Evolutionary conservation across 2,888 invertebrate species (phyloP).

Genomic region (Chloroclysta siterata): DNA sequence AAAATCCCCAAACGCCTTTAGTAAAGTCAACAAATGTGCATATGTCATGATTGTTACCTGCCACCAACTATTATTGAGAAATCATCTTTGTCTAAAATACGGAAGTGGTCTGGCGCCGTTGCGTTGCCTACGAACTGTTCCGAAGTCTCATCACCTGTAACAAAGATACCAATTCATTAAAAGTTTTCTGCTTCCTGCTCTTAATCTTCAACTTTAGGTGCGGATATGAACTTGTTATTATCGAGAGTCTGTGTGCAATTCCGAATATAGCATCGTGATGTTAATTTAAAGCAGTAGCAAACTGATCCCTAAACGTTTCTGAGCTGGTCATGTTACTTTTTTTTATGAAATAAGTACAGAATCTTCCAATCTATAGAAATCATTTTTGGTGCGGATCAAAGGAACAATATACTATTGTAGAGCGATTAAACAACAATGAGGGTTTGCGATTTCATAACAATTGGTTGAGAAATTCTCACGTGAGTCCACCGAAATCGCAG

Average conservation of each 20-base stretch:
- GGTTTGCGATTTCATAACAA: conserved; percentile 73
- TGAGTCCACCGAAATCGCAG: conserved; percentile 50
- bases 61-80: conserved; percentile 95
- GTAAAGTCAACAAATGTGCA: background rate
- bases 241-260: background rate
- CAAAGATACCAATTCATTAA: conserved; percentile 64
- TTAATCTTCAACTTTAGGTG: conserved; percentile 37
- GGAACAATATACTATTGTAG: conserved; percentile 71
- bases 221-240: conserved; percentile 36
- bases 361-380: conserved; percentile 34
- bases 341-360: conserved; percentile 11
- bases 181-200: conserved; percentile 47
- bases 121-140: conserved; percentile 92
- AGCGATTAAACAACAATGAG: conserved; percentile 72
- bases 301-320: background rate
- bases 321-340: background rate
- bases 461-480: conserved; percentile 73
- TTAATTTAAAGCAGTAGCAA: background rate
- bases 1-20: background rate
- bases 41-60: conserved; percentile 84
- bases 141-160: conserved; percentile 89
- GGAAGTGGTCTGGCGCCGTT: conserved; percentile 93
- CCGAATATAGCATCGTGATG: background rate
- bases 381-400: conserved; percentile 54
- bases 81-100: conserved; percentile 94